Conservation (phyloP, 2,888 invertebrate species). For the Linnaemya vulpina region DNA sequence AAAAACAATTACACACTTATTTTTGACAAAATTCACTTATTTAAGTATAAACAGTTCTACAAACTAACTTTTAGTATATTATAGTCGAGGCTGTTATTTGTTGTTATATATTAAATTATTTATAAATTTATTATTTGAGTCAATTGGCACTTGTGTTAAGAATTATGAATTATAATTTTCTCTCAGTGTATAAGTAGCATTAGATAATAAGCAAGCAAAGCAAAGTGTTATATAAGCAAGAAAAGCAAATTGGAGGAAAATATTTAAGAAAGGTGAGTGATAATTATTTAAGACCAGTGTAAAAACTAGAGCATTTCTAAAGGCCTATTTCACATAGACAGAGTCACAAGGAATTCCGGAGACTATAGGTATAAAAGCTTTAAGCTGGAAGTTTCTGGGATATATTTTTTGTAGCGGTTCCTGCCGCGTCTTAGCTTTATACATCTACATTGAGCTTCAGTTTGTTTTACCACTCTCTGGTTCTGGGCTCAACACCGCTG, state of each 20-base stretch:
- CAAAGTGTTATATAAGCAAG: constrained; percentile 39
- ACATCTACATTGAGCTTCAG: neutral
- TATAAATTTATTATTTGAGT: constrained; percentile 68
- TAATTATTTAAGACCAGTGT: constrained; percentile 48
- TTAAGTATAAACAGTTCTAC: no score
- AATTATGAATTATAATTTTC: constrained; percentile 54
- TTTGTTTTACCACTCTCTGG: constrained; percentile 78
- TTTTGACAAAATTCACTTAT: no score
- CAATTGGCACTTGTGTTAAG: constrained; percentile 73
- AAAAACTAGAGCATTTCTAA: constrained; percentile 42
- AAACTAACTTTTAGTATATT: constrained; percentile 33
- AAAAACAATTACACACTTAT: no score
- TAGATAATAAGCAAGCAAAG: constrained; percentile 28
- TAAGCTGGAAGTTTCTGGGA: constrained; percentile 24
- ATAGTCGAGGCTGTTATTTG: constrained; percentile 22
- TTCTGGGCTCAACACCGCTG: constrained; percentile 75
- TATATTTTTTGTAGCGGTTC: constrained; percentile 59
- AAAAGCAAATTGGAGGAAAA: constrained; percentile 43
- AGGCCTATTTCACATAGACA: neutral
- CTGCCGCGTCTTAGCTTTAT: constrained; percentile 65
- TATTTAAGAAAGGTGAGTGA: neutral
- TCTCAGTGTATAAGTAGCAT: constrained; percentile 66
- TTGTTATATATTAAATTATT: constrained; percentile 19
- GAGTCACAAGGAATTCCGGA: neutral
- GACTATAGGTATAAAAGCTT: constrained; percentile 2